Base-by-base conservation (phyloP, 35 echinoderm and acorn worm genomes). In the Amphiura filiformis region DNA sequence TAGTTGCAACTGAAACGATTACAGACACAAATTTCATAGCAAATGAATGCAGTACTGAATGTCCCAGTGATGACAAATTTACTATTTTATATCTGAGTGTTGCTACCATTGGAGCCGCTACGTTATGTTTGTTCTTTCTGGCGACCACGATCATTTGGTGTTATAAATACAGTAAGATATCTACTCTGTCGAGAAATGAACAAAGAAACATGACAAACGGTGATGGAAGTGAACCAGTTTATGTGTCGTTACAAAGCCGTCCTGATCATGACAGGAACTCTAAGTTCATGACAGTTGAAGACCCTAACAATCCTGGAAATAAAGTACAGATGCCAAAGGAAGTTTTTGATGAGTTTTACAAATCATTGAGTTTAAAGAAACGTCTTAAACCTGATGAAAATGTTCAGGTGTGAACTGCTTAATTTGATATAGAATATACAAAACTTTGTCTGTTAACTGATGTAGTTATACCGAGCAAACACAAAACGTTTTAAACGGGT, bases 151-250 rank as follows among this genome's bases (percentile, higher is more conserved):
- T 70, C 7, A 30, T 70, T 3, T 4, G 7, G 61, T 70, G 61
- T 70, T 70, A 23, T 23, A 70, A 70, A 30, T 70, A 70, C 26
- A 5, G 26, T 13, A 18, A 11, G 1, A 70, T 70, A 26, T 70
- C 61, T 4, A 70, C 17, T 26, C 1, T 13, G 15, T 2, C 4
- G 3, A 70, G 17, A 70, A 23, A 70, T 3, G 28, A 13, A 70
- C 15, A 30, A 70, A 70, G 61, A 70, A 70, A 70, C 26, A n/a
- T 70, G 1, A 70, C 61, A 5, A 70, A 4, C 3, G 26, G 61
- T 23, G 61, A 70, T 70, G 61, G n/a, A n/a, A 70, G 61, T 70
- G 61, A 70, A 70, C 61, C 61, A n/a, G 61, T 70, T 70, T 70
- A 70, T 70, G 61, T 70, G 61, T 18, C 61, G 26, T 3, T 70